These are phyloP conservation scores for Corydoras sp. DNA, from an alignment of 2,113 vertebrate genomes.

Conservation along the genomic window DNA sequence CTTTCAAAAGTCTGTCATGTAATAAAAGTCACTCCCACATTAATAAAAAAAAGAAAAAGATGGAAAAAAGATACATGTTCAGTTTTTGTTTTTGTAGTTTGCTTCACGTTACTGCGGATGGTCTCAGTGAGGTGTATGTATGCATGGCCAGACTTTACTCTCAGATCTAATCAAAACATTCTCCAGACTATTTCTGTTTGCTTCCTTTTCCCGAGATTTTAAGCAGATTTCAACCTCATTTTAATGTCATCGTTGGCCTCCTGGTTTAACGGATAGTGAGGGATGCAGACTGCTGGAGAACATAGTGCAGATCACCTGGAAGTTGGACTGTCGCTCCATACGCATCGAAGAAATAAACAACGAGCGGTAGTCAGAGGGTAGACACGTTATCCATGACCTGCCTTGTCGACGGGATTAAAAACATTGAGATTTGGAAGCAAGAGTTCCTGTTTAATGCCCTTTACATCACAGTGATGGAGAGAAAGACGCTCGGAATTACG, in stretches of 20 bases:
- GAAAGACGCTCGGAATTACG: constrained; percentile 27
- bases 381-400: constrained; percentile 51
- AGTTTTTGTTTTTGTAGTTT: too few relatives aligned
- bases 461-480: constrained; percentile 44
- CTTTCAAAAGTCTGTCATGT: too few relatives aligned
- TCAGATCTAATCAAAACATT: too few relatives aligned
- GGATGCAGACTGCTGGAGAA: constrained; percentile 29
- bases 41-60: too few relatives aligned
- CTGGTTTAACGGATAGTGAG: constrained; percentile 40
- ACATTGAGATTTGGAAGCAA: constrained; percentile 18
- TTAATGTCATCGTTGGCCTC: constrained; percentile 41
- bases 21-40: too few relatives aligned
- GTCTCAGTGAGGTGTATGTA: too few relatives aligned
- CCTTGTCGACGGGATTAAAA: constrained; percentile 49
- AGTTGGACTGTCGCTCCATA: constrained; percentile 58
- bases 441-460: constrained; percentile 31
- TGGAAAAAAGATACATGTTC: too few relatives aligned
- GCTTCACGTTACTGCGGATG: too few relatives aligned
- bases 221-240: constrained; percentile 28
- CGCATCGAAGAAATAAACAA: constrained; percentile 38
- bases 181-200: too few relatives aligned
- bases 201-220: constrained; percentile 22
- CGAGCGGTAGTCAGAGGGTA: constrained; percentile 49
- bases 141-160: too few relatives aligned
- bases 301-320: constrained; percentile 55